These are phyloP conservation scores for Siniperca scherzeri DNA, from an alignment of 2,797 vertebrate species.

Conservation along the genomic window DNA sequence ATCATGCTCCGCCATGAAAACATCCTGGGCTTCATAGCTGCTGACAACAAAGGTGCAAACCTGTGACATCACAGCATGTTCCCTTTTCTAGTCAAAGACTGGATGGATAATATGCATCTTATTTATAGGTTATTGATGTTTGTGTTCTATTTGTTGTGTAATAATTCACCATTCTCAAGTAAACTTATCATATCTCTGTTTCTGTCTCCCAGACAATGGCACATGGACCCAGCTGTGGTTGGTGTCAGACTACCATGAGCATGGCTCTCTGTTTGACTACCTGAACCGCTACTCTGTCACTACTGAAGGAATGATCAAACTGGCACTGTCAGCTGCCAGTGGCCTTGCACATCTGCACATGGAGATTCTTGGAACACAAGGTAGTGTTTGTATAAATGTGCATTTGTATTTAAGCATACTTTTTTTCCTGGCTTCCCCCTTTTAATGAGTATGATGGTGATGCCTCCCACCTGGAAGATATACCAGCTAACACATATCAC, in stretches of 20 bases:
- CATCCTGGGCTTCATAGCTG: conserved; percentile 96
- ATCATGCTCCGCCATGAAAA: conserved; percentile 97
- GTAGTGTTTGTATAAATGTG: conserved; percentile 70
- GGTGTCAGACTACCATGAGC: conserved; percentile 96
- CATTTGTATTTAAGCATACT: background rate
- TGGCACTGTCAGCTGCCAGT: conserved; percentile 93
- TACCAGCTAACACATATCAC: background rate
- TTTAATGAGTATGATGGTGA: background rate
- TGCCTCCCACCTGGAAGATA: background rate
- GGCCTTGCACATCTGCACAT: conserved; percentile 97
- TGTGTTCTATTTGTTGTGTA: background rate
- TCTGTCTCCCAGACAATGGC: conserved; percentile 88
- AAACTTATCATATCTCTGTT: background rate
- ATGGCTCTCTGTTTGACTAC: conserved; percentile 96
- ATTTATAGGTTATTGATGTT: background rate
- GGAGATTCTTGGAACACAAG: conserved; percentile 98
- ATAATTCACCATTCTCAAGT: background rate
- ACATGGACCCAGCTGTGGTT: conserved; percentile 98
- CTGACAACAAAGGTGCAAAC: conserved; percentile 93
- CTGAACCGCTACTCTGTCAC: conserved; percentile 93
- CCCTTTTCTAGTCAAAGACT: background rate
- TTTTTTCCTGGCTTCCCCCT: background rate
- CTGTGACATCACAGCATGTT: background rate
- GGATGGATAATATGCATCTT: background rate
- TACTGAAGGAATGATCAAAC: conserved; percentile 95